A percentile compares a stretch with the other conserved stretches of the same genome.
Evolutionary conservation across 1,140 invertebrate species (phyloP).

Genomic region (Pseudomyrmex flavicornis): DNA sequence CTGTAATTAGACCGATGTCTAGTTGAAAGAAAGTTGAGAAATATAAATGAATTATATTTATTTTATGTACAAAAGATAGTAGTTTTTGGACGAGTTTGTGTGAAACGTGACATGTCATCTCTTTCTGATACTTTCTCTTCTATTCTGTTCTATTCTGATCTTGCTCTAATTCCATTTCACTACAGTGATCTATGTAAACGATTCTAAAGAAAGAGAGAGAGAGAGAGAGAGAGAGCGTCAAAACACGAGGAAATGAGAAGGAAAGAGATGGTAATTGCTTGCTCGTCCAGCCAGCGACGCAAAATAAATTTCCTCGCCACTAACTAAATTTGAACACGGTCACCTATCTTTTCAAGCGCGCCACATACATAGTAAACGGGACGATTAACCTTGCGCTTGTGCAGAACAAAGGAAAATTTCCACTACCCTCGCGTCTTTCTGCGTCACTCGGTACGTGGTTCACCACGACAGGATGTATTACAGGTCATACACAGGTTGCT

Average conservation of each 20-base stretch:
- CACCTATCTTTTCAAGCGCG: constrained; percentile 25
- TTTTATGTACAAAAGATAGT: too few relatives aligned
- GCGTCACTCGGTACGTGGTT: constrained; percentile 26
- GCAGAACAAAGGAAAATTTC: background rate
- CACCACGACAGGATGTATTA: constrained; percentile 30
- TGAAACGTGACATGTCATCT: background rate
- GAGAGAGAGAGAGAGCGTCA: background rate
- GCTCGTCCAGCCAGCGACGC: constrained; percentile 22
- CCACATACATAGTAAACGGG: constrained; percentile 1
- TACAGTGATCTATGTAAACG: constrained; percentile 9
- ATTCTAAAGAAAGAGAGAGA: constrained; percentile 5
- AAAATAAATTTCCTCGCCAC: constrained; percentile 50
- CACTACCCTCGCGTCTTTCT: constrained; percentile 4
- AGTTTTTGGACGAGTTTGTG: background rate
- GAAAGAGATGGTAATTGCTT: constrained; percentile 28
- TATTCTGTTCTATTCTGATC: constrained; percentile 5
- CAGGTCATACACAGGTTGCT: constrained; percentile 11
- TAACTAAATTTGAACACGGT: constrained; percentile 47
- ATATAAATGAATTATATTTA: too few relatives aligned
- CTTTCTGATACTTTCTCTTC: background rate
- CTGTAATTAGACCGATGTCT: background rate
- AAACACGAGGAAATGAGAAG: background rate
- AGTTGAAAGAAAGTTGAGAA: too few relatives aligned
- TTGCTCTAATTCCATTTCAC: constrained; percentile 16
- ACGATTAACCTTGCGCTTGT: constrained; percentile 17